Percentiles rank a stretch among this genome's conserved stretches.
phyloP scores from a whole-genome alignment of 2,888 invertebrate genomes.

The Desoria tigrina region DNA sequence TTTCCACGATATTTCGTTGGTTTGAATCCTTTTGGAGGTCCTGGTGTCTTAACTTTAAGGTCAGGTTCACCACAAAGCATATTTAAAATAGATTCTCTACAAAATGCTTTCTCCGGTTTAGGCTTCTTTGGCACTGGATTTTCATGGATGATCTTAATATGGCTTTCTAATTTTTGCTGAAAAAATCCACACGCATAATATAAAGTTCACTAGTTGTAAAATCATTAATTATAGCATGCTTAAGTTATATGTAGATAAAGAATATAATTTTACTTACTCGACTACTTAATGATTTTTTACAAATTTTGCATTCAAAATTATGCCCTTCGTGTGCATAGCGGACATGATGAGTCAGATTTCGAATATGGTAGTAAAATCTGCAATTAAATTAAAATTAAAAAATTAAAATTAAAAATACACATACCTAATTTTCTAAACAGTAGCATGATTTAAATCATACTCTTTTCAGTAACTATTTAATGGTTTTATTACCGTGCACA shows the following conservation, averaged over 20 bases:
- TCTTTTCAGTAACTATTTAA: not conserved
- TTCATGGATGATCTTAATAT: slow-evolving; percentile 28
- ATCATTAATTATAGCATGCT: too few species aligned
- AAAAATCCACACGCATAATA: slow-evolving; percentile 11
- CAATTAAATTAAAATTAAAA: slow-evolving; percentile 4
- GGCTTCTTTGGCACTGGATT: not conserved
- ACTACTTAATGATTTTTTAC: slow-evolving; percentile 31
- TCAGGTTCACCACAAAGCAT: slow-evolving; percentile 5
- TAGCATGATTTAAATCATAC: slow-evolving; percentile 3
- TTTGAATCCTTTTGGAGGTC: slow-evolving; percentile 5
- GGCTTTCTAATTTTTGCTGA: slow-evolving; percentile 41
- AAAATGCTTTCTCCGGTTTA: not conserved
- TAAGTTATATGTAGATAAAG: too few species aligned
- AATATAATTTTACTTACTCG: too few species aligned
- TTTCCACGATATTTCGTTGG: too few species aligned
- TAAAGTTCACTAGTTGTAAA: not conserved
- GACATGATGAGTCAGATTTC: slow-evolving; percentile 43
- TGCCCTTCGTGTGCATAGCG: slow-evolving; percentile 38
- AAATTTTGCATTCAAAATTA: slow-evolving; percentile 33
- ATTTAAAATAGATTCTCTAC: not conserved
- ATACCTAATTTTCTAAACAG: slow-evolving; percentile 7
- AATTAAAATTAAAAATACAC: slow-evolving; percentile 1
- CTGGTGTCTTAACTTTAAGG: not conserved
- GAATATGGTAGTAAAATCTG: slow-evolving; percentile 40
- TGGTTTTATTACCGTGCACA: slow-evolving; percentile 36